A percentile compares a stretch with the other conserved stretches of the same genome.
phyloP scores from a whole-genome alignment of 2,888 invertebrate genomes.

The Coelopa pilipes region DNA sequence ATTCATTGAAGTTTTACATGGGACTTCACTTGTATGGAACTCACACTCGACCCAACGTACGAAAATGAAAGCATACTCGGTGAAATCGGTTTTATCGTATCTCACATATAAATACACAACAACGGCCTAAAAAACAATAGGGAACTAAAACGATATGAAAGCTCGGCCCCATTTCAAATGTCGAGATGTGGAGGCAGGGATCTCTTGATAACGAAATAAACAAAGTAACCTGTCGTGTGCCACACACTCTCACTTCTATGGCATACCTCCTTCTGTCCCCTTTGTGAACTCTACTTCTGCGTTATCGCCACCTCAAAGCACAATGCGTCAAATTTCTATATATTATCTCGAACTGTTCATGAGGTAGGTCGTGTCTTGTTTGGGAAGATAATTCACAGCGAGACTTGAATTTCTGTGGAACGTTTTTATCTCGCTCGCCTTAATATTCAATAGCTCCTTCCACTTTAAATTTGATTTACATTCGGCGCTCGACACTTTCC shows the following conservation, averaged over 20 bases:
- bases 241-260: not conserved
- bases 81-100: no score
- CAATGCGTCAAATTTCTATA: not conserved
- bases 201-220: not conserved
- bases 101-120: no score
- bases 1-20: no score
- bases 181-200: not conserved
- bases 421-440: not conserved
- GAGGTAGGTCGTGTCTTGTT: conserved; percentile 22
- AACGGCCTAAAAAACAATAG: not conserved
- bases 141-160: not conserved
- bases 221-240: not conserved
- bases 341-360: conserved; percentile 4
- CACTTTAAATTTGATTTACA: not conserved
- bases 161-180: not conserved
- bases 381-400: not conserved
- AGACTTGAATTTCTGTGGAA: not conserved
- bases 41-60: no score
- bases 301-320: not conserved
- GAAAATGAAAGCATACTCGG: no score
- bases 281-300: not conserved
- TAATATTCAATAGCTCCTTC: not conserved
- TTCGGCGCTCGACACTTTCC: not conserved
- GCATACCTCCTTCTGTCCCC: not conserved
- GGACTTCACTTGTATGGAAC: no score